These are phyloP conservation scores for Labroides dimidiatus DNA, from an alignment of 2,797 vertebrate genomes.

Conservation along the genomic window DNA sequence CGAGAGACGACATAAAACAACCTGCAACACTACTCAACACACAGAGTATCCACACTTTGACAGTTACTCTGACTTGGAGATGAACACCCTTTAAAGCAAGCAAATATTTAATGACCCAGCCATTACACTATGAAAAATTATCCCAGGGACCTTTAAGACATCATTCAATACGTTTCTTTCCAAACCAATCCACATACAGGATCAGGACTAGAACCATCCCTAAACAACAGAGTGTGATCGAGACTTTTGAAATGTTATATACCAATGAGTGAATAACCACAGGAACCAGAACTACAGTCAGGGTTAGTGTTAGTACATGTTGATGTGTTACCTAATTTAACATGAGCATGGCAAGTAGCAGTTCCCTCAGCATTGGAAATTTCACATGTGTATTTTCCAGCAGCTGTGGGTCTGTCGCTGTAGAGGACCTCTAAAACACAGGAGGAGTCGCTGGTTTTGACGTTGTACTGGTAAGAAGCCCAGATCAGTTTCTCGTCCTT, in stretches of 20 bases:
- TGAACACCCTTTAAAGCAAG: neutral
- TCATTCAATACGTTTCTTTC: neutral
- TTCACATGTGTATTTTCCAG: constrained; percentile 90
- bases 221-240: constrained; percentile 3
- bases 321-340: constrained; percentile 62
- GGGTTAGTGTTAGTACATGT: constrained; percentile 27
- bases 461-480: constrained; percentile 88
- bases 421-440: constrained; percentile 83
- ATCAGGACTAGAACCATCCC: neutral
- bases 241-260: neutral
- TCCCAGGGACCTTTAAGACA: neutral
- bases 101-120: constrained; percentile 5
- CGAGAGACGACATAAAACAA: constrained; percentile 18
- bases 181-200: neutral
- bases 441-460: constrained; percentile 87
- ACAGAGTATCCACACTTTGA: constrained; percentile 1
- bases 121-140: neutral
- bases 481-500: constrained; percentile 86
- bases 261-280: constrained; percentile 1
- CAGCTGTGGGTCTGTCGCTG: constrained; percentile 80
- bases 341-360: constrained; percentile 64
- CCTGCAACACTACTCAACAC: constrained; percentile 13
- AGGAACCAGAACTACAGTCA: neutral
- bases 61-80: neutral
- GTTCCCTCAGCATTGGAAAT: constrained; percentile 87